Conservation (phyloP, 2,797 vertebrate species). For the Lagorchestes hirsutus region DNA sequence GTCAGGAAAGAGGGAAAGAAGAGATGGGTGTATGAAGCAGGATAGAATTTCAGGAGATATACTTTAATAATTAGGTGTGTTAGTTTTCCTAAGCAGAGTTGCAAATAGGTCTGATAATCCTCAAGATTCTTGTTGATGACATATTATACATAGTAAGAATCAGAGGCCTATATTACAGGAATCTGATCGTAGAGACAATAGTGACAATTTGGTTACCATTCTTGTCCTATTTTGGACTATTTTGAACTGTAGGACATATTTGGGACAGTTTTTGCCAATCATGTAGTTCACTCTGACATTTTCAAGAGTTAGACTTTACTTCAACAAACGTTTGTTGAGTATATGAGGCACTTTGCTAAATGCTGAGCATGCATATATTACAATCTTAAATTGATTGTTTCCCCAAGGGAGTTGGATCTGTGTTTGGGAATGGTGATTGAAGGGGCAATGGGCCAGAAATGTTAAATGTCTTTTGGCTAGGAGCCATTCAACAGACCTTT, state of each 20-base stretch:
- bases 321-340: not conserved
- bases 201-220: slow-evolving; percentile 17
- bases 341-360: not conserved
- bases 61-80: slow-evolving; percentile 12
- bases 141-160: not conserved
- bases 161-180: slow-evolving; percentile 9
- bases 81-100: not conserved
- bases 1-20: not conserved
- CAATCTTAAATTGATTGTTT: slow-evolving; percentile 19
- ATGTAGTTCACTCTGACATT: slow-evolving; percentile 6
- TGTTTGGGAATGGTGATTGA: slow-evolving; percentile 53
- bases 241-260: slow-evolving; percentile 29
- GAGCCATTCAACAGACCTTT: slow-evolving; percentile 43
- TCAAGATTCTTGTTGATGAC: slow-evolving; percentile 25
- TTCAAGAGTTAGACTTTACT: slow-evolving; percentile 41
- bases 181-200: not conserved
- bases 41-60: not conserved
- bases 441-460: slow-evolving; percentile 11
- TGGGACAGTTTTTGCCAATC: not conserved
- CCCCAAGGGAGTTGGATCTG: slow-evolving; percentile 35
- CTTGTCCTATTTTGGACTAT: not conserved
- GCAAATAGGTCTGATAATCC: not conserved
- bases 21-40: not conserved
- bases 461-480: slow-evolving; percentile 25
- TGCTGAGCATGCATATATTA: not conserved